Conservation (phyloP, 2,113 vertebrate genomes). For the Hydropotes inermis region DNA sequence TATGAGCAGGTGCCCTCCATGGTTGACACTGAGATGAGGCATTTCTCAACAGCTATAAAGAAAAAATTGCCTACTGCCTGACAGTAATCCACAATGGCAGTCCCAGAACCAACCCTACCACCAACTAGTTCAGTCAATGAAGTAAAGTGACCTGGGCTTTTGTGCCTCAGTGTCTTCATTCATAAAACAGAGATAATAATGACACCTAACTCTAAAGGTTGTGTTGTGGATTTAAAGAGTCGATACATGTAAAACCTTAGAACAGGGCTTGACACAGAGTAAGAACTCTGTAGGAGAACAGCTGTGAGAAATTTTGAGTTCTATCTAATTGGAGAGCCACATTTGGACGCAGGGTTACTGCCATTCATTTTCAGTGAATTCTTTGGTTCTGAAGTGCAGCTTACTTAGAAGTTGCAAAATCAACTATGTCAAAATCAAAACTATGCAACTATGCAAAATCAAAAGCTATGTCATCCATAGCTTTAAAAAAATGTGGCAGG, state of each 20-base stretch:
- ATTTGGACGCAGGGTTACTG: not conserved
- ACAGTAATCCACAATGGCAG: not conserved
- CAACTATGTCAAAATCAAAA: too few species aligned
- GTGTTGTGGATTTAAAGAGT: not conserved
- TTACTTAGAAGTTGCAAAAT: not conserved
- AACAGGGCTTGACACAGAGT: not conserved
- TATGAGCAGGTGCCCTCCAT: not conserved
- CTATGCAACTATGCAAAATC: too few species aligned
- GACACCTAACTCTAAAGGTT: not conserved
- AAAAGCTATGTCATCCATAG: not conserved
- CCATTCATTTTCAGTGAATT: not conserved
- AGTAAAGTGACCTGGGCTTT: not conserved
- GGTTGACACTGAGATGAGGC: not conserved
- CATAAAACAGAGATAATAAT: not conserved
- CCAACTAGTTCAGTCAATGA: not conserved
- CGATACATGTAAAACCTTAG: not conserved
- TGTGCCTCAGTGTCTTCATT: not conserved
- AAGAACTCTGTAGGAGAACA: conserved; percentile 9
- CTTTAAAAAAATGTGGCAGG: not conserved
- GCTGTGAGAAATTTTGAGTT: not conserved
- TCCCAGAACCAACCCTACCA: not conserved
- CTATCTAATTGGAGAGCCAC: not conserved
- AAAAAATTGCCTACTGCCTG: not conserved
- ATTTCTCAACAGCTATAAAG: not conserved
- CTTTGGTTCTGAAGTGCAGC: not conserved